A percentile compares a stretch with the other conserved stretches of the same genome.
Evolutionary conservation across 2,797 vertebrate genomes (phyloP).

Genomic region (Etheostoma perlongum): DNA sequence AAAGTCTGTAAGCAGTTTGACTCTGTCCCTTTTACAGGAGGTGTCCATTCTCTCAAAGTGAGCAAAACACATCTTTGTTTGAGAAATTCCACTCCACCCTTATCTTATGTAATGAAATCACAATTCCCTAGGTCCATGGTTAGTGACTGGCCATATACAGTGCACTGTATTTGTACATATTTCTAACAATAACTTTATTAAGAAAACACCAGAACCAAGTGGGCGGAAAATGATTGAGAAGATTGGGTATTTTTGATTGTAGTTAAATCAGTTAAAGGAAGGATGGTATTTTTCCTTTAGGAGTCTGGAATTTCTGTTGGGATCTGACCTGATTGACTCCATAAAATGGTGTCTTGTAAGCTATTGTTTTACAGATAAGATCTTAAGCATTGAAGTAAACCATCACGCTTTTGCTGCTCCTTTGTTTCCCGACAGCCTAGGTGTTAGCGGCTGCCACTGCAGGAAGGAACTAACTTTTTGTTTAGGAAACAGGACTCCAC

Average conservation of each 20-base stretch:
- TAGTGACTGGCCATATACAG: neutral
- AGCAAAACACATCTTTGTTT: neutral
- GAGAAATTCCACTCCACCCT: neutral
- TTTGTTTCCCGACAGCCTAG: conserved; percentile 58
- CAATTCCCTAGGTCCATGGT: neutral
- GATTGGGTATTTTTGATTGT: conserved; percentile 1
- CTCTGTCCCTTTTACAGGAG: neutral
- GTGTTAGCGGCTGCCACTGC: conserved; percentile 46
- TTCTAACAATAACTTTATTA: neutral
- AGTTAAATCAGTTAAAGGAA: neutral
- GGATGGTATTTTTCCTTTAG: neutral
- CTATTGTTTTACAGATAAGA: conserved; percentile 67
- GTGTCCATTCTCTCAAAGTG: neutral
- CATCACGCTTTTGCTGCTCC: neutral
- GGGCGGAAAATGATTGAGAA: neutral
- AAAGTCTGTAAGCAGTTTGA: neutral
- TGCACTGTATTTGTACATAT: neutral
- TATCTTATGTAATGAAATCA: neutral
- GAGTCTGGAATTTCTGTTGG: conserved; percentile 25
- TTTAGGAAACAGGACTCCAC: conserved; percentile 33
- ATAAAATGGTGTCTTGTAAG: conserved; percentile 14
- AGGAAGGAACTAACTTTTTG: conserved; percentile 54
- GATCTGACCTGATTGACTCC: neutral
- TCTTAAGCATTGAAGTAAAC: conserved; percentile 33
- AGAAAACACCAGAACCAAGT: neutral